These are phyloP conservation scores for Argentina silus DNA, from an alignment of 2,797 vertebrate genomes.

Conservation along the genomic window DNA sequence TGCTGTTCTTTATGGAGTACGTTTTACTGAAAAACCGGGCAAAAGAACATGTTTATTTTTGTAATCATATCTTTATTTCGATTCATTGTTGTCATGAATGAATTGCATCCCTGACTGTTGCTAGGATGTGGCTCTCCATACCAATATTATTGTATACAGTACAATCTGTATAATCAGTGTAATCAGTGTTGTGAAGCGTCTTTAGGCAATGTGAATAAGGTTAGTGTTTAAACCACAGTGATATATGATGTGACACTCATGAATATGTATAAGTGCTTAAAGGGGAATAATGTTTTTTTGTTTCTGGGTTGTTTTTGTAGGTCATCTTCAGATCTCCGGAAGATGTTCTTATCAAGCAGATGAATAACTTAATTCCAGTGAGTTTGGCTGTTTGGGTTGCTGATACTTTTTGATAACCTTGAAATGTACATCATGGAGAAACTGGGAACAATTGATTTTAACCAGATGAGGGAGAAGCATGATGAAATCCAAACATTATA, in stretches of 20 bases:
- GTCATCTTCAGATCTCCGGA: conserved; percentile 13
- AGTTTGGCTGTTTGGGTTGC: neutral
- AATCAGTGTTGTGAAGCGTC: too few species aligned
- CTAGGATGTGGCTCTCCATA: too few species aligned
- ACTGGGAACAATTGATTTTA: neutral
- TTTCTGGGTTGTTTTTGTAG: neutral
- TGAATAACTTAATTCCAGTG: conserved; percentile 19
- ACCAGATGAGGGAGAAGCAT: neutral
- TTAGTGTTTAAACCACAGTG: too few species aligned
- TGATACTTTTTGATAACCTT: conserved; percentile 14
- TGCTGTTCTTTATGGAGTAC: neutral
- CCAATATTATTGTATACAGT: too few species aligned
- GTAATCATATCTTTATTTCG: too few species aligned
- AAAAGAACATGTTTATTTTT: neutral
- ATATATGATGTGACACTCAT: neutral
- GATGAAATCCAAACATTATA: neutral
- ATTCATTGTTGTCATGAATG: too few species aligned
- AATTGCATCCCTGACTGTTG: too few species aligned
- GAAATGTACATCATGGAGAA: neutral
- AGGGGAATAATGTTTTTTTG: neutral
- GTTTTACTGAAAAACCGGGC: neutral
- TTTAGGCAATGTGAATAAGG: too few species aligned
- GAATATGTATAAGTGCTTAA: neutral
- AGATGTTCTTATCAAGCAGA: neutral
- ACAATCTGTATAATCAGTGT: too few species aligned